Evolutionary conservation across 2,888 invertebrate genomes (phyloP), one percentile per base, ranked within the genome.

Genomic region (Leptarthrus brevirostris): DNA sequence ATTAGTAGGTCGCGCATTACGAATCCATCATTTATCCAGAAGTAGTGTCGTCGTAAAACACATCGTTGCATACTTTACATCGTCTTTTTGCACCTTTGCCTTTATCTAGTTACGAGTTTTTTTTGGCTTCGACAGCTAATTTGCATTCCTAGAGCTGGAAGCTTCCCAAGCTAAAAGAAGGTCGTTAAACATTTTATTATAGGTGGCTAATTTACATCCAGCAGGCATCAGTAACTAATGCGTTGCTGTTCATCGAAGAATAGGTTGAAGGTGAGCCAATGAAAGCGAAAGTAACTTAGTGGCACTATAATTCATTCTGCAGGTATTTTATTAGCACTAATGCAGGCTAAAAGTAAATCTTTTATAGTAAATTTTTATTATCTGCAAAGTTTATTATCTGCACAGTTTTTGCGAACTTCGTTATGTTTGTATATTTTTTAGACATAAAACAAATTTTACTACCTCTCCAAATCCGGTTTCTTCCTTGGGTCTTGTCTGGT

Each of bases 221-320:
- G 40, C 61, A 16, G 30, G 34, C 34, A 16, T 30, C 26, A n/a
- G n/a, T n/a, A n/a, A n/a, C n/a, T n/a, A 58, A 54, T 58, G 58
- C 34, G 16, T 58, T 34, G 10, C 61, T n/a, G n/a, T n/a, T n/a
- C 1, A 18, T 20, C 34, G 22, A 8, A 24, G 61, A 56, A 56
- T 56, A 40, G 61, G 40, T 61, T 61, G 20, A 61, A 10, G 26
- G 40, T 18, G 36, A 61, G 40, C 22, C 61, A 30, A 61, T 36
- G 61, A 61, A 61, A 36, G 61, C 61, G 61, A 61, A 61, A 61
- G 61, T 61, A n/a, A n/a, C n/a, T n/a, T n/a, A n/a, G n/a, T n/a
- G n/a, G n/a, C n/a, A n/a, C n/a, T n/a, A n/a, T n/a, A n/a, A n/a
- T n/a, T n/a, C n/a, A n/a, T n/a, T n/a, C n/a, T n/a, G n/a, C n/a